Percentiles rank a stretch among this genome's conserved stretches.
Conservation (phyloP, 2,113 vertebrate genomes). For the Passer domesticus region DNA sequence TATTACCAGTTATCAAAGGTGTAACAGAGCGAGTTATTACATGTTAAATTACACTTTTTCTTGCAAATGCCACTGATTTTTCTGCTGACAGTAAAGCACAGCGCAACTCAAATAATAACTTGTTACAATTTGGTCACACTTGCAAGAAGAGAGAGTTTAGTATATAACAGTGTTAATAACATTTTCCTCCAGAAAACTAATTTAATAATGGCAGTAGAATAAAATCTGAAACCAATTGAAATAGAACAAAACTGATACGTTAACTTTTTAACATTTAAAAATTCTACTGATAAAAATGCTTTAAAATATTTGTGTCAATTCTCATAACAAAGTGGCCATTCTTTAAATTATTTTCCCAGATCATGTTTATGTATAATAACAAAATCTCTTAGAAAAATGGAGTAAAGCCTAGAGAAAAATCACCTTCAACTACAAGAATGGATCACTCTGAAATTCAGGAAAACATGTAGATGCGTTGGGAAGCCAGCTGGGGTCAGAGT, state of each 20-base stretch:
- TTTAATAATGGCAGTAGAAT: neutral
- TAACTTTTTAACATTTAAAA: neutral
- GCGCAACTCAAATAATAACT: neutral
- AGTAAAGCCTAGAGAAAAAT: neutral
- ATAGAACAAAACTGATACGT: neutral
- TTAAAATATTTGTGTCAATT: neutral
- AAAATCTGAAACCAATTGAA: neutral
- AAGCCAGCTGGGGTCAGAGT: neutral
- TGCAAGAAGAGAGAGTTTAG: neutral
- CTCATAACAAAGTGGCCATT: neutral
- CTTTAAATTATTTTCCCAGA: neutral
- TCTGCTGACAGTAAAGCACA: neutral
- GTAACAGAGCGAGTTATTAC: neutral
- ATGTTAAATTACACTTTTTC: neutral
- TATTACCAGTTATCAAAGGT: neutral
- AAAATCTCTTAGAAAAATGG: neutral
- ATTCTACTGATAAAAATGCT: neutral
- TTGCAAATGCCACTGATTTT: neutral
- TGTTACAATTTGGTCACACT: neutral
- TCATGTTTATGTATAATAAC: neutral
- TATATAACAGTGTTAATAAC: neutral
- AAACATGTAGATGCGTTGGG: fast-evolving
- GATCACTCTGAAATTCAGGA: neutral
- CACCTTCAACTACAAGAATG: neutral
- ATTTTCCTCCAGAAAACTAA: neutral